phyloP scores from a whole-genome alignment of 2,888 invertebrate species.

The Drosophila recens region DNA sequence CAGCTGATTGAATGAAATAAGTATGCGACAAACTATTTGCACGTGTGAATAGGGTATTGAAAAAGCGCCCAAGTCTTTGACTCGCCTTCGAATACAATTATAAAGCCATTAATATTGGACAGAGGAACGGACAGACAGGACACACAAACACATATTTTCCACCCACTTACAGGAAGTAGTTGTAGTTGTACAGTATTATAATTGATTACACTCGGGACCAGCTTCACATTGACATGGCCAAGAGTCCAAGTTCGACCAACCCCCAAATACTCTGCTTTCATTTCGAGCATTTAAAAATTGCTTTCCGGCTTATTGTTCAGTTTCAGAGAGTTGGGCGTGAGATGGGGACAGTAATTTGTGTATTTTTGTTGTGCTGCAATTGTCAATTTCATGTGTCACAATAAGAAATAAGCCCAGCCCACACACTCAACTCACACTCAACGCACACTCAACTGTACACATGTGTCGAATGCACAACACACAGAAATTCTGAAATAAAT shows the following conservation, averaged over 20 bases:
- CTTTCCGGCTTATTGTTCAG: slow-evolving; percentile 37
- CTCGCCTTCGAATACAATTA: slow-evolving; percentile 53
- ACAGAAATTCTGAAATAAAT: slow-evolving; percentile 43
- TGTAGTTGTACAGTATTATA: slow-evolving; percentile 38
- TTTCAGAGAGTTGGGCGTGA: background rate
- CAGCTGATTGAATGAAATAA: slow-evolving; percentile 6
- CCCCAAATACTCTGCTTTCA: slow-evolving; percentile 16
- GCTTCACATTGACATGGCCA: slow-evolving; percentile 47
- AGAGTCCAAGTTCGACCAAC: slow-evolving; percentile 14
- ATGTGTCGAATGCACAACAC: slow-evolving; percentile 31
- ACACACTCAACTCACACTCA: slow-evolving; percentile 6
- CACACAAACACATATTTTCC: slow-evolving; percentile 23
- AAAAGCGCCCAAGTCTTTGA: background rate
- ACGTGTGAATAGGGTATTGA: background rate
- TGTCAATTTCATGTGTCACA: slow-evolving; percentile 64
- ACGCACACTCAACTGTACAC: background rate
- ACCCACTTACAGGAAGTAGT: slow-evolving; percentile 17
- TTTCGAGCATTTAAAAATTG: slow-evolving; percentile 54
- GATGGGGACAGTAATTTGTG: slow-evolving; percentile 18
- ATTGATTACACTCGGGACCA: slow-evolving; percentile 66
- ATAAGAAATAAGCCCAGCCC: slow-evolving; percentile 45
- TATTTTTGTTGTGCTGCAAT: slow-evolving; percentile 28
- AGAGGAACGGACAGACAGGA: slow-evolving; percentile 41
- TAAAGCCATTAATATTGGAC: slow-evolving; percentile 62
- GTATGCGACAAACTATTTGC: slow-evolving; percentile 5